Evolutionary conservation across 2,113 vertebrate species (phyloP).

Genomic region (Antigone vipio): DNA sequence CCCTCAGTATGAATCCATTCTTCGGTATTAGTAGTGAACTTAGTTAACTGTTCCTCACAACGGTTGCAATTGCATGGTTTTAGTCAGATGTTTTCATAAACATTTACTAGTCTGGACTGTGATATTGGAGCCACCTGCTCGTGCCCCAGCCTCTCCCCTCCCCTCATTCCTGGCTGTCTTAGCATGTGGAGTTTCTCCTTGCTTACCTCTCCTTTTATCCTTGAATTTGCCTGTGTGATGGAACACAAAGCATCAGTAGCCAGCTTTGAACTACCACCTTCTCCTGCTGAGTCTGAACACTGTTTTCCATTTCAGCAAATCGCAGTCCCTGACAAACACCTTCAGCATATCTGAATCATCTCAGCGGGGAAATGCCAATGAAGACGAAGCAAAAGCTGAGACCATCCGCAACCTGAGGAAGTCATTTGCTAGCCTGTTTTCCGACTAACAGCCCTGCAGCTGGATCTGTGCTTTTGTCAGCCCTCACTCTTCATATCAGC

Average conservation of each 20-base stretch:
- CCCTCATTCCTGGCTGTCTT: neutral
- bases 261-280: neutral
- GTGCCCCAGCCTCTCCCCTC: neutral
- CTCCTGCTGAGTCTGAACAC: neutral
- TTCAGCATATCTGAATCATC: conserved; percentile 85
- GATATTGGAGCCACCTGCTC: neutral
- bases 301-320: conserved; percentile 85
- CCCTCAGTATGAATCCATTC: neutral
- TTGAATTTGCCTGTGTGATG: neutral
- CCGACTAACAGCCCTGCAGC: conserved; percentile 75
- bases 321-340: conserved; percentile 94
- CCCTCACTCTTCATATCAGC: conserved; percentile 6
- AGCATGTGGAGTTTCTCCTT: neutral
- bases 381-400: conserved; percentile 95
- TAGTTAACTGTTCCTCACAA: neutral
- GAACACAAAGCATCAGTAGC: neutral
- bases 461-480: neutral
- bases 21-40: neutral
- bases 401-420: conserved; percentile 95
- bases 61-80: neutral
- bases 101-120: neutral
- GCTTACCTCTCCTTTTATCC: neutral
- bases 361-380: conserved; percentile 78
- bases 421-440: conserved; percentile 97
- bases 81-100: neutral